These are phyloP conservation scores for Stramonita haemastoma DNA, from an alignment of 2,888 invertebrate genomes.

Conservation along the genomic window DNA sequence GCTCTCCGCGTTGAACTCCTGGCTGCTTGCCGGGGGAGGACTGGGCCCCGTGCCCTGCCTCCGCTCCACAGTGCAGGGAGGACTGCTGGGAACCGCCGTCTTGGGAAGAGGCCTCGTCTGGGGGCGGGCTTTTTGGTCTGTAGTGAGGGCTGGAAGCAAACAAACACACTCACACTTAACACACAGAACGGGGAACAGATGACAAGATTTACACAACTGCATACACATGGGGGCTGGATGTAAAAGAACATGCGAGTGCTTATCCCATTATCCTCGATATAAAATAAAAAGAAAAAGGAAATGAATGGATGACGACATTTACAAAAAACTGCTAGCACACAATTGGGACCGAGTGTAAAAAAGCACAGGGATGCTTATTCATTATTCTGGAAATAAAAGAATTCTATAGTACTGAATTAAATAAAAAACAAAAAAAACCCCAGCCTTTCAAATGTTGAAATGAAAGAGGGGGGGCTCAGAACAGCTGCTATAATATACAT, in stretches of 20 bases:
- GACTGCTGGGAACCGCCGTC: constrained; percentile 41
- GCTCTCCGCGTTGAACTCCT: constrained; percentile 75
- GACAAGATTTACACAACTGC: not conserved
- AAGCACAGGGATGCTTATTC: not conserved
- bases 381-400: not conserved
- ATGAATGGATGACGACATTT: not conserved
- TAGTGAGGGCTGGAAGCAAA: constrained; percentile 85
- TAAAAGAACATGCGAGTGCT: not conserved
- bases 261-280: not conserved
- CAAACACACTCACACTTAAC: not conserved
- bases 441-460: no score
- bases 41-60: not conserved
- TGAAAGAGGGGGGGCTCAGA: no score
- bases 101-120: constrained; percentile 55
- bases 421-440: no score
- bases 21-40: not conserved
- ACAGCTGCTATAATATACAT: no score
- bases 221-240: not conserved
- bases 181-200: no score
- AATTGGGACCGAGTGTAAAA: not conserved
- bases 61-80: not conserved
- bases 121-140: constrained; percentile 86
- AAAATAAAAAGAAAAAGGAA: no score
- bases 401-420: no score
- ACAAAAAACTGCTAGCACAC: not conserved